Evolutionary conservation across 2,797 vertebrate genomes (phyloP).

Genomic region (Hydrophis major): DNA sequence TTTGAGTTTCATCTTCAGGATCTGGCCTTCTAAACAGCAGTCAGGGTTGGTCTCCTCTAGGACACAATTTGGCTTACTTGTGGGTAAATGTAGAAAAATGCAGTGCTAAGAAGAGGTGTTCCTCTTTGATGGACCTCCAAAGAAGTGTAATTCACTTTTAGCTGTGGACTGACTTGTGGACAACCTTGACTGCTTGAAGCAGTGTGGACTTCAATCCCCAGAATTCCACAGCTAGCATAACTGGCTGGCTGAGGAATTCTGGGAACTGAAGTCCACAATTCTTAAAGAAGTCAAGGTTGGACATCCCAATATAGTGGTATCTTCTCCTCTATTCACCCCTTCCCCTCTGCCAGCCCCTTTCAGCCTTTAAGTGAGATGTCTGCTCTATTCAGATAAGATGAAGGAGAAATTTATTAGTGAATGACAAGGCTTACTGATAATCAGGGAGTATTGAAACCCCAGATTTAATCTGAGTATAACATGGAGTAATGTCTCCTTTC

Average conservation of each 20-base stretch:
- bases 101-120: neutral
- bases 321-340: conserved; percentile 30
- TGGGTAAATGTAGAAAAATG: neutral
- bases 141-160: neutral
- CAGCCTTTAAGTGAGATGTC: conserved; percentile 56
- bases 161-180: neutral
- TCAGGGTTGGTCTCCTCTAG: no score
- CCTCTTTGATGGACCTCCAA: neutral
- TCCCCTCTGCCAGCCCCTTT: conserved; percentile 3
- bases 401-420: conserved; percentile 74
- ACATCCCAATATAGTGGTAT: conserved; percentile 32
- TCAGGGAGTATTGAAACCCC: conserved; percentile 75
- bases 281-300: neutral
- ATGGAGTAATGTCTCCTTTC: conserved; percentile 63
- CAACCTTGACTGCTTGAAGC: neutral
- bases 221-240: neutral
- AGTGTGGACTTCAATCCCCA: neutral
- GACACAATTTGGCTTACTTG: neutral
- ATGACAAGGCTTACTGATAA: conserved; percentile 75
- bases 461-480: conserved; percentile 77
- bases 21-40: no score
- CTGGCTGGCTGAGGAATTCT: neutral
- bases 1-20: no score
- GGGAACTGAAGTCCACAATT: neutral
- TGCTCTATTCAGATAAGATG: conserved; percentile 63